These are phyloP conservation scores for Pediacus dermestoides DNA, from an alignment of 2,888 invertebrate genomes.

Conservation along the genomic window DNA sequence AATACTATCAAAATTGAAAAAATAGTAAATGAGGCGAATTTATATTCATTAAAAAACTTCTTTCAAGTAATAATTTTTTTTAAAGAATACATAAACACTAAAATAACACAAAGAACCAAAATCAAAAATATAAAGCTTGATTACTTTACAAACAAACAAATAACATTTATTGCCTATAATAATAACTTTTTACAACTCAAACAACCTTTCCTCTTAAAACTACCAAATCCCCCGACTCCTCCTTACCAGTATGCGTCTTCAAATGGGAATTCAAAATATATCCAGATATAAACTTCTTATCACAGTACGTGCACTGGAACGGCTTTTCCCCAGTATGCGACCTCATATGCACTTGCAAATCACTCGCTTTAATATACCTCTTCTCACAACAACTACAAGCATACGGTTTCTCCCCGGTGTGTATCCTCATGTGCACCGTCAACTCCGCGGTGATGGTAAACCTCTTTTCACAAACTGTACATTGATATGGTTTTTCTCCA, in stretches of 20 bases:
- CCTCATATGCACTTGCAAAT: constrained; percentile 50
- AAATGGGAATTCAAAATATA: constrained; percentile 54
- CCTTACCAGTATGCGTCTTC: constrained; percentile 53
- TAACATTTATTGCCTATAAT: no score
- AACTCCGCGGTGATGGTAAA: constrained; percentile 36
- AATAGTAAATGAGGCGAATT: no score
- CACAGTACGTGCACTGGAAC: constrained; percentile 53
- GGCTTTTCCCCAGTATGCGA: constrained; percentile 38
- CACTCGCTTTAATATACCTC: constrained; percentile 53
- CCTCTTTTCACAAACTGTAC: constrained; percentile 33
- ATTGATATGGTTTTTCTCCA: constrained; percentile 38
- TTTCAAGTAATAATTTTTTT: no score
- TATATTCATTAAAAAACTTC: no score
- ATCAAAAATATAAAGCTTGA: no score
- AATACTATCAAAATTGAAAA: no score
- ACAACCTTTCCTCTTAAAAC: no score
- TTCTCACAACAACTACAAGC: constrained; percentile 54
- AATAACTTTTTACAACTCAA: no score
- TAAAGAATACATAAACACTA: no score
- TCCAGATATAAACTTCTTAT: constrained; percentile 19
- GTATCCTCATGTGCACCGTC: constrained; percentile 51
- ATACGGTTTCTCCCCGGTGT: constrained; percentile 51
- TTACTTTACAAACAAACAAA: no score
- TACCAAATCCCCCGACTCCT: no score
- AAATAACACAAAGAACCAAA: no score